Percentiles rank a stretch among this genome's conserved stretches.
phyloP scores from a whole-genome alignment of 2,113 vertebrate species.

The Athene noctua region DNA sequence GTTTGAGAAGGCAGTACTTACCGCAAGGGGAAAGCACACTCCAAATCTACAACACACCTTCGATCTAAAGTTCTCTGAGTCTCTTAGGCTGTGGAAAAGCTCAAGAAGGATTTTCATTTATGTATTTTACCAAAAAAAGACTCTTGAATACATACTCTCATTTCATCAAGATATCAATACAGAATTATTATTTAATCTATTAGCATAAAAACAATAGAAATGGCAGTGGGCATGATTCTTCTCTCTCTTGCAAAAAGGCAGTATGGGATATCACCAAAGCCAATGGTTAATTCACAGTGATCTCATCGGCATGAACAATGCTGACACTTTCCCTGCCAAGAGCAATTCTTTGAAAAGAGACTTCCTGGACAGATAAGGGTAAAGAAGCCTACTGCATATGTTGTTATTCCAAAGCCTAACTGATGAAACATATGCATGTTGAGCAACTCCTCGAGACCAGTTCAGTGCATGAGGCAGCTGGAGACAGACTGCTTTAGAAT shows the following conservation, averaged over 20 bases:
- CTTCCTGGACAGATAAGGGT: slow-evolving; percentile 50
- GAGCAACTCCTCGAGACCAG: slow-evolving; percentile 1
- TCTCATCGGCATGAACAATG: slow-evolving; percentile 4
- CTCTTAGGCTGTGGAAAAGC: not conserved
- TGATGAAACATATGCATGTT: not conserved
- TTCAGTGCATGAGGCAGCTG: not conserved
- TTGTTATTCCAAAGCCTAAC: slow-evolving; percentile 17
- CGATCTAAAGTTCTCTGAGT: not conserved
- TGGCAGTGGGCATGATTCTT: not conserved
- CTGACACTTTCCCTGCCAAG: slow-evolving; percentile 48
- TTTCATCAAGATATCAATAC: not conserved
- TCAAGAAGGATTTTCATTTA: not conserved
- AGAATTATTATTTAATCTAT: not conserved
- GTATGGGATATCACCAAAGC: not conserved
- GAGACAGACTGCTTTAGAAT: not conserved
- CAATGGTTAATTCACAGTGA: not conserved
- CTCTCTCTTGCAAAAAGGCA: not conserved
- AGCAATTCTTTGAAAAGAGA: slow-evolving; percentile 54
- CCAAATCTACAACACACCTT: not conserved
- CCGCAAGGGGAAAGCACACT: not conserved
- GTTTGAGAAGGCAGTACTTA: not conserved
- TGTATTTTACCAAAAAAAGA: not conserved
- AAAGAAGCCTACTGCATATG: not conserved
- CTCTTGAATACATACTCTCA: not conserved
- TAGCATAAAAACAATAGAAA: not conserved